A percentile compares a stretch with the other conserved stretches of the same genome.
These are phyloP conservation scores for Setophaga coronata DNA, from an alignment of 2,113 vertebrate species.

Conservation along the genomic window DNA sequence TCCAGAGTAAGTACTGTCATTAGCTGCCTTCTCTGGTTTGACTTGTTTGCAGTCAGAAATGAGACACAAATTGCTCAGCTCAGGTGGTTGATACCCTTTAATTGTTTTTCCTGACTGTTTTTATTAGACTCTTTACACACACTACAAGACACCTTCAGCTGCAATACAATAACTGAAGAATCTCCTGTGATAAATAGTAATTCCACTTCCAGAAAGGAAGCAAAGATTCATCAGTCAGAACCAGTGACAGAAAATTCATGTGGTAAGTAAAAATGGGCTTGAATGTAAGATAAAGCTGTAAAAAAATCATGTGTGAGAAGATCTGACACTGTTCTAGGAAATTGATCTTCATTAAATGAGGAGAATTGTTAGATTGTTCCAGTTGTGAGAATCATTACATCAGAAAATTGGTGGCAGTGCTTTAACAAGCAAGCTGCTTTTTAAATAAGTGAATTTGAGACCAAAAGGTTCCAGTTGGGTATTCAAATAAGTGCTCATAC, in stretches of 20 bases:
- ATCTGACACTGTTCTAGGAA: not conserved
- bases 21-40: slow-evolving; percentile 10
- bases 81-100: not conserved
- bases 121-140: not conserved
- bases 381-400: not conserved
- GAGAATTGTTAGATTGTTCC: not conserved
- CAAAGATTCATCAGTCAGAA: not conserved
- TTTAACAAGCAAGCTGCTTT: not conserved
- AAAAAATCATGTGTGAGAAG: not conserved
- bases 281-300: not conserved
- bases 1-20: slow-evolving; percentile 66
- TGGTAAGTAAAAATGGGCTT: slow-evolving; percentile 28
- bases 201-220: not conserved
- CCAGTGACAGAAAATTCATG: not conserved
- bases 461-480: not conserved
- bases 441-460: not conserved
- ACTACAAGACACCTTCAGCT: not conserved
- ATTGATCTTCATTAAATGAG: not conserved
- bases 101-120: not conserved
- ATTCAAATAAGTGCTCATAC: not conserved
- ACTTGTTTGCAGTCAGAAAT: not conserved
- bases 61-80: not conserved
- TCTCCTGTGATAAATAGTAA: not conserved
- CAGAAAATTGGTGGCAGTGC: not conserved
- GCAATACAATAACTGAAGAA: slow-evolving; percentile 1